Evolutionary conservation across 1,140 invertebrate genomes (phyloP), one percentile per base, ranked within the genome.

Genomic region (Brachionus asplanchnoidis): DNA sequence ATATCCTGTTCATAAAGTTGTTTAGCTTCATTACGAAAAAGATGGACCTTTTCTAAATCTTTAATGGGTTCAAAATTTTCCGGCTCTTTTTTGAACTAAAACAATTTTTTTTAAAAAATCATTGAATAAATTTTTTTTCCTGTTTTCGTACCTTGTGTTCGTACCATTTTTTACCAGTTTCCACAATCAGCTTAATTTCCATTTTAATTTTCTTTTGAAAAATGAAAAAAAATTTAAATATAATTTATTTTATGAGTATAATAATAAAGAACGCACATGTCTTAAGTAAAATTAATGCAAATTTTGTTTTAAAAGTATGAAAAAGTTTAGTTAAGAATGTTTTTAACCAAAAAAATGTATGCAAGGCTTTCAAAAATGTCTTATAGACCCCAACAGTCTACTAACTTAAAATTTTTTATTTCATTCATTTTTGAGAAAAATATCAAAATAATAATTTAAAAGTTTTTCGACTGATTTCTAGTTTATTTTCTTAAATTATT

Each of bases 1-100:
- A 91, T 91, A 14, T 90, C 90, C 86, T 91, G 91, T 86, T 91
- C 91, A 85, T 90, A 88, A 40, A 85, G 60, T 40, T 73, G 68
- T 46, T 42, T 80, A 85, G 46, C 75, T 66, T 78, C 53, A 77
- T 73, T 77, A 66, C 20, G 12, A 40, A 68, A 60, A 26, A 73
- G 65, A 66, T 40, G 42, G 56, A 70, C 50, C 26, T 85, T 36
- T 65, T 83, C 36, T 12, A 75, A 6, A 28, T 85, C 66, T 60
- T 50, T 77, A 12, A 42, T 77, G 9, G 44, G 53, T 60, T 56
- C 46, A n/a, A 73, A 73, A 56, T 50, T 26, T 32, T 46, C 28
- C 20, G 42, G 68, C 14, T 77, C 70, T 23, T 85, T 85, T 75
- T 73, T 85, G 28, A 75, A 75, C 84, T 60, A 44, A 17, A 73